Evolutionary conservation across 2,797 vertebrate species (phyloP).

Genomic region (Arnoldichthys spilopterus): DNA sequence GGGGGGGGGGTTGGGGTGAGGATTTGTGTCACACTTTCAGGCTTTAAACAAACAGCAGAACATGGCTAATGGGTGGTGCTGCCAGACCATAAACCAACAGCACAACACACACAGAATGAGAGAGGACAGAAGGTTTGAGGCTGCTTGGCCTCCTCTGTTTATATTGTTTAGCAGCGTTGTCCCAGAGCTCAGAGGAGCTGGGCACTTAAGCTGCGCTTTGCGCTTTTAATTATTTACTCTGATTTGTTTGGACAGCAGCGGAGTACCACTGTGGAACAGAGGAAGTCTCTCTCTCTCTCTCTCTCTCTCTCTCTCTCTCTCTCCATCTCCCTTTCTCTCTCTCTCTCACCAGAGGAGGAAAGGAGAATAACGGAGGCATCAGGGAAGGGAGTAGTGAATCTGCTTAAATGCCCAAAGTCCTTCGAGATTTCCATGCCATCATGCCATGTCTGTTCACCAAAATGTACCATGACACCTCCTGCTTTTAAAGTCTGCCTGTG

Average conservation of each 20-base stretch:
- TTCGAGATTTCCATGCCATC: background rate
- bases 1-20: background rate
- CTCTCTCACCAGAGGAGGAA: background rate
- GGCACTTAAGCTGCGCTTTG: slow-evolving; percentile 69
- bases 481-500: slow-evolving; percentile 6
- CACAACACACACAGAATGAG: slow-evolving; percentile 24
- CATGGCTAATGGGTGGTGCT: slow-evolving; percentile 8
- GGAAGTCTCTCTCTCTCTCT: background rate
- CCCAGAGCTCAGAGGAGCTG: slow-evolving; percentile 72
- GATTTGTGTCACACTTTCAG: too few species aligned
- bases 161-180: slow-evolving; percentile 75
- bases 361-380: slow-evolving; percentile 1
- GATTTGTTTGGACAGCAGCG: slow-evolving; percentile 72
- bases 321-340: background rate
- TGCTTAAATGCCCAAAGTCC: background rate
- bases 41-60: background rate
- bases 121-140: slow-evolving; percentile 64
- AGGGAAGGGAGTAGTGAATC: background rate
- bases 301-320: background rate
- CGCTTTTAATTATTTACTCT: slow-evolving; percentile 70
- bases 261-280: slow-evolving; percentile 42
- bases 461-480: slow-evolving; percentile 11
- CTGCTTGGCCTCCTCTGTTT: slow-evolving; percentile 73
- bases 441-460: slow-evolving; percentile 3
- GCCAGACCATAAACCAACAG: slow-evolving; percentile 29